phyloP scores from a whole-genome alignment of 2,113 vertebrate genomes.

The Paraplagusia blochii region DNA sequence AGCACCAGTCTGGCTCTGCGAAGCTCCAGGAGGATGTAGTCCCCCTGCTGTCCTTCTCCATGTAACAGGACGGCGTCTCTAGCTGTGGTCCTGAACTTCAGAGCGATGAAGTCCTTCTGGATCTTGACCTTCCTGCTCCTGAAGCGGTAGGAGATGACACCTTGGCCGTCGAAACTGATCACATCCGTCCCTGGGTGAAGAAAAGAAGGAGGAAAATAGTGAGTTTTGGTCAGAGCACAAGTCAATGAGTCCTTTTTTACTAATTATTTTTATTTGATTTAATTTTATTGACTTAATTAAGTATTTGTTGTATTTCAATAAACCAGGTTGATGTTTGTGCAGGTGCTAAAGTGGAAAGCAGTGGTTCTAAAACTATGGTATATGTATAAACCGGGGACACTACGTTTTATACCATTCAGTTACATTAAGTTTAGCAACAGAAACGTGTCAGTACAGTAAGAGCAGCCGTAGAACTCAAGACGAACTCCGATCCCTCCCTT shows the following conservation, averaged over 20 bases:
- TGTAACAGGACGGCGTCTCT: constrained; percentile 89
- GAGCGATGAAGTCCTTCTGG: constrained; percentile 86
- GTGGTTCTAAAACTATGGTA: too few species aligned
- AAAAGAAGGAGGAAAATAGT: neutral
- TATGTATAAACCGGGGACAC: too few species aligned
- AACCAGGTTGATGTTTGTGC: too few species aligned
- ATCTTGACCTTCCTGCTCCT: constrained; percentile 93
- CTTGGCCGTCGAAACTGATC: constrained; percentile 92
- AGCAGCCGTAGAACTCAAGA: constrained; percentile 88
- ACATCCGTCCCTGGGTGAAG: constrained; percentile 85
- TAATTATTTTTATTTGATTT: too few species aligned
- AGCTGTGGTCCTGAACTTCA: constrained; percentile 90
- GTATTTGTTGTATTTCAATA: too few species aligned
- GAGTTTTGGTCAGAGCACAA: too few species aligned
- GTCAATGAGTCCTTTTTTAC: too few species aligned
- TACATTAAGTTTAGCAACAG: neutral
- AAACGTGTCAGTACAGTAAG: constrained; percentile 82
- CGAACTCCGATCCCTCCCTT: constrained; percentile 88
- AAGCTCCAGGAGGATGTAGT: constrained; percentile 92
- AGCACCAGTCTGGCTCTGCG: constrained; percentile 85
- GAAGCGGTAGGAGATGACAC: constrained; percentile 91
- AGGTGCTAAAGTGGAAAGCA: too few species aligned
- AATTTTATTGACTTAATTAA: too few species aligned
- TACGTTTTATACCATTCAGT: too few species aligned
- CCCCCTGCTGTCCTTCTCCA: constrained; percentile 96